Percentiles rank a stretch among this genome's conserved stretches.
These are phyloP conservation scores for Cryptus viduatorius DNA, from an alignment of 2,888 invertebrate genomes.

Conservation along the genomic window DNA sequence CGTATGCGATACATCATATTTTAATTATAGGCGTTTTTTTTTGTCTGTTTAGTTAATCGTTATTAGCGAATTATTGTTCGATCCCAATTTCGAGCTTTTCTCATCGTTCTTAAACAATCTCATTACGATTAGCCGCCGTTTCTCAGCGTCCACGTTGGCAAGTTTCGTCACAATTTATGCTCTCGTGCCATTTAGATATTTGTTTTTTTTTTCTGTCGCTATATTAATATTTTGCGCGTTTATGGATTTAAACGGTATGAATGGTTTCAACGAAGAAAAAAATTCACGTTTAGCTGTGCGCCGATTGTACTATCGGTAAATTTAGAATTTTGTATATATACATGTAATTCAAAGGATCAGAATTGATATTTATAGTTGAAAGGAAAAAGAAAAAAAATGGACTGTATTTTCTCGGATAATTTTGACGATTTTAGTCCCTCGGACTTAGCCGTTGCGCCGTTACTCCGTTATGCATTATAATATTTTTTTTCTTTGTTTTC, in stretches of 20 bases:
- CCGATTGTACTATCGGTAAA: background rate
- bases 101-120: background rate
- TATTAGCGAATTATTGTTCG: constrained; percentile 6
- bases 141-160: constrained; percentile 7
- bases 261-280: constrained; percentile 3
- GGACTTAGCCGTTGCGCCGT: constrained; percentile 33
- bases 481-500: constrained; percentile 57
- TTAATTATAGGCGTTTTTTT: constrained; percentile 20
- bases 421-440: constrained; percentile 25
- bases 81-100: constrained; percentile 17
- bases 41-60: constrained; percentile 29
- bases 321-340: constrained; percentile 47
- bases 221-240: constrained; percentile 27
- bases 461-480: constrained; percentile 53
- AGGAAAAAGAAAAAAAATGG: background rate
- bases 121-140: constrained; percentile 2
- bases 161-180: constrained; percentile 31
- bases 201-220: constrained; percentile 38
- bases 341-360: constrained; percentile 20
- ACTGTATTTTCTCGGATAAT: constrained; percentile 25
- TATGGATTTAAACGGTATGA: background rate
- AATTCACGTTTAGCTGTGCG: constrained; percentile 18
- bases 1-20: constrained; percentile 10
- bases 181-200: constrained; percentile 59
- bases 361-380: constrained; percentile 47